These are phyloP conservation scores for Zeuzera pyrina DNA, from an alignment of 2,888 invertebrate genomes.

Conservation along the genomic window DNA sequence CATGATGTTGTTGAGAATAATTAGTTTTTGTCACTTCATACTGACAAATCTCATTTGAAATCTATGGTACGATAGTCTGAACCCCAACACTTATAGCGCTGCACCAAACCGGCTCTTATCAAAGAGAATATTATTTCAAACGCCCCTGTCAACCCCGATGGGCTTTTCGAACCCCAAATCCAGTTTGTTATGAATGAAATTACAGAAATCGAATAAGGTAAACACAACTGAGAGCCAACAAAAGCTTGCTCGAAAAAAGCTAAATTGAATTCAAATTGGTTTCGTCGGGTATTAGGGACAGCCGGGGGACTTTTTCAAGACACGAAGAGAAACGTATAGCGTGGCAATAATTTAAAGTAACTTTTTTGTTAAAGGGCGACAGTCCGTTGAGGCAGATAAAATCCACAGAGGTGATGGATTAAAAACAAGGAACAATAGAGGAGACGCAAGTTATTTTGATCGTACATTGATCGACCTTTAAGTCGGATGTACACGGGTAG, in stretches of 20 bases:
- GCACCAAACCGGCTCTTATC: slow-evolving; percentile 63
- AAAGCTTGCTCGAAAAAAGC: slow-evolving; percentile 70
- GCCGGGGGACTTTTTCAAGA: slow-evolving; percentile 64
- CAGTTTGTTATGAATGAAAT: slow-evolving; percentile 74
- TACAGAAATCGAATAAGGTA: slow-evolving; percentile 74
- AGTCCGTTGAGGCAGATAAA: slow-evolving; percentile 39
- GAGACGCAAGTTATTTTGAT: slow-evolving; percentile 13
- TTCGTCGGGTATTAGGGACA: slow-evolving; percentile 69
- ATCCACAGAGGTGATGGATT: slow-evolving; percentile 43
- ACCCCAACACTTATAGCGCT: slow-evolving; percentile 52
- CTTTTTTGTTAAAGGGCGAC: slow-evolving; percentile 58
- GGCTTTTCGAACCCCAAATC: slow-evolving; percentile 69
- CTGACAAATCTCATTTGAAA: slow-evolving; percentile 63
- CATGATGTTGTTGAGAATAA: slow-evolving; percentile 60
- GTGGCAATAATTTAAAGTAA: slow-evolving; percentile 59
- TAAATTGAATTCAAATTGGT: slow-evolving; percentile 74
- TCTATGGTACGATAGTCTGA: slow-evolving; percentile 39
- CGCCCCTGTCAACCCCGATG: slow-evolving; percentile 70
- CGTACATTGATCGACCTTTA: too few species aligned
- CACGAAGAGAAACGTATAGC: slow-evolving; percentile 43
- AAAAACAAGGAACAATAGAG: slow-evolving; percentile 32
- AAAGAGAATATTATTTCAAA: slow-evolving; percentile 74
- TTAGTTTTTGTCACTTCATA: slow-evolving; percentile 72
- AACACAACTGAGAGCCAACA: slow-evolving; percentile 72
- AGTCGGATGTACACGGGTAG: too few species aligned